phyloP scores from a whole-genome alignment of 1,140 invertebrate genomes.

The Cepaea nemoralis region DNA sequence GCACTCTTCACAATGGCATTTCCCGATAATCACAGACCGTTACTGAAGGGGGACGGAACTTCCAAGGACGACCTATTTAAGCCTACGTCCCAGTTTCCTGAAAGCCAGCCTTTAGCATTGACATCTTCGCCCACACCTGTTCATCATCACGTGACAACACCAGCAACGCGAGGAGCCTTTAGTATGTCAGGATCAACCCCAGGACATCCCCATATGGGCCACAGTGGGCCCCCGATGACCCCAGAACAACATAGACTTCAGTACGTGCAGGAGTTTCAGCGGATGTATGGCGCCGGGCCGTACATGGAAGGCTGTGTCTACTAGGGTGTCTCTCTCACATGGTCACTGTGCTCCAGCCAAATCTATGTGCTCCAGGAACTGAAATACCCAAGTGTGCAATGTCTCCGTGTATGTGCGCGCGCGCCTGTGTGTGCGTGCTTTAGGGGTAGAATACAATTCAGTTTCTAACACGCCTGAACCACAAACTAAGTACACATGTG shows the following conservation, averaged over 20 bases:
- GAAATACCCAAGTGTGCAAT: too few species aligned
- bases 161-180: slow-evolving; percentile 2
- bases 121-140: slow-evolving; percentile 41
- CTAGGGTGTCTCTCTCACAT: too few species aligned
- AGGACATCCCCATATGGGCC: slow-evolving; percentile 20
- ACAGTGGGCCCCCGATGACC: slow-evolving; percentile 36
- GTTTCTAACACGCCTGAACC: too few species aligned
- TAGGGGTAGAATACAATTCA: too few species aligned
- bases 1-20: slow-evolving; percentile 89
- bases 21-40: slow-evolving; percentile 68
- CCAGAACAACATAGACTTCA: slow-evolving; percentile 61
- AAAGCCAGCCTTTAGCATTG: slow-evolving; percentile 50
- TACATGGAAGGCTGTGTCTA: slow-evolving; percentile 68
- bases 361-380: too few species aligned
- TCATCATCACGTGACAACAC: slow-evolving; percentile 47
- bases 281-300: slow-evolving; percentile 64
- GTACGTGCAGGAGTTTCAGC: slow-evolving; percentile 66
- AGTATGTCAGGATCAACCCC: slow-evolving; percentile 21
- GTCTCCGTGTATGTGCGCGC: too few species aligned
- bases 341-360: too few species aligned
- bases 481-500: too few species aligned
- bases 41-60: slow-evolving; percentile 59
- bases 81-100: slow-evolving; percentile 28
- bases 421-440: too few species aligned
- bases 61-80: slow-evolving; percentile 51